Conservation (phyloP, 1,140 invertebrate genomes). For the Calosoma granatense region DNA sequence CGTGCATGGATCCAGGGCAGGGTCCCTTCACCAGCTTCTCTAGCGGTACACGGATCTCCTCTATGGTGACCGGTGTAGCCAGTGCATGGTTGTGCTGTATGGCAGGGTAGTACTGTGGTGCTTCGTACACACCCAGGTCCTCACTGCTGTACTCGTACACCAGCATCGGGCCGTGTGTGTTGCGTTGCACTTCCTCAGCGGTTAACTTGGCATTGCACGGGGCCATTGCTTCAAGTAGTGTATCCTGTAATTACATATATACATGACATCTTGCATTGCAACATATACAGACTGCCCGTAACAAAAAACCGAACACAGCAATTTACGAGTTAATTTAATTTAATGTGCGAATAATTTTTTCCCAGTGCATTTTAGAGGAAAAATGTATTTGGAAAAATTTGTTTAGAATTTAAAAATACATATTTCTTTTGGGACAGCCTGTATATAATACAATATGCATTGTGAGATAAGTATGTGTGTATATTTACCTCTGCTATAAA, state of each 20-base stretch:
- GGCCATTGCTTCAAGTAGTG: slow-evolving; percentile 67
- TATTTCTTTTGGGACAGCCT: not conserved
- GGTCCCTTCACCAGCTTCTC: slow-evolving; percentile 62
- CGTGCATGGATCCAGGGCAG: slow-evolving; percentile 53
- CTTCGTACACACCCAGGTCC: slow-evolving; percentile 40
- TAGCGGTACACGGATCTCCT: slow-evolving; percentile 49
- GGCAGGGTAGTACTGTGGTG: slow-evolving; percentile 56
- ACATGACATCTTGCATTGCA: no score
- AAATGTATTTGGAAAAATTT: no score
- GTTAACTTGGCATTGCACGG: slow-evolving; percentile 56
- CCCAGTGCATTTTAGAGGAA: no score
- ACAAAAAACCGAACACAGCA: no score
- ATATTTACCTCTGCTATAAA: slow-evolving; percentile 92
- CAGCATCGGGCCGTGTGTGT: slow-evolving; percentile 76
- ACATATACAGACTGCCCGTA: no score
- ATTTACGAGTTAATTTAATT: no score
- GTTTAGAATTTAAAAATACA: not conserved
- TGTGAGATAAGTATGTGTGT: slow-evolving; percentile 13
- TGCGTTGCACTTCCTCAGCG: slow-evolving; percentile 61
- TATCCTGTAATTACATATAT: slow-evolving; percentile 44
- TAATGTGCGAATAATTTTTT: no score
- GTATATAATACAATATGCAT: slow-evolving; percentile 8
- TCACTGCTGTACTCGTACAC: slow-evolving; percentile 58
- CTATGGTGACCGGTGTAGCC: slow-evolving; percentile 39
- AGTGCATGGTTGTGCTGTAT: slow-evolving; percentile 48